phyloP scores from a whole-genome alignment of 2,113 vertebrate species.

The Stomatorhinus ivindoensis region DNA sequence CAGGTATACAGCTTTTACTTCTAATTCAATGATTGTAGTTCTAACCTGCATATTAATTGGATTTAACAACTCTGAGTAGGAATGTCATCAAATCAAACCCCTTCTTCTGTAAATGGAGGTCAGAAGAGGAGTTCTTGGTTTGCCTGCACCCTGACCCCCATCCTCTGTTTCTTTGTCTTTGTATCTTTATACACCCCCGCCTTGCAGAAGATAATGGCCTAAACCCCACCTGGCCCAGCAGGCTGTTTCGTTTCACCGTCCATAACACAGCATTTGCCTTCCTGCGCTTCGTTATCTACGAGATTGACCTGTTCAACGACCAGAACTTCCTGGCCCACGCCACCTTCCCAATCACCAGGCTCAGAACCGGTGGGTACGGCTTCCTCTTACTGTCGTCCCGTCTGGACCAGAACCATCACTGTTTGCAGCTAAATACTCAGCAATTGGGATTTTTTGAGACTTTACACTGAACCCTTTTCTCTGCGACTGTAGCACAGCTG shows the following conservation, averaged over 20 bases:
- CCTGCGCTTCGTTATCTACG: slow-evolving; percentile 91
- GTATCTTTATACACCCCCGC: not conserved
- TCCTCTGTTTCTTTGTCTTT: not conserved
- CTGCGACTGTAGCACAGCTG: not conserved
- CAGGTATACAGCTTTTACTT: not conserved
- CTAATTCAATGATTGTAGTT: not conserved
- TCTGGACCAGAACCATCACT: not conserved
- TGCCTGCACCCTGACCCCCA: not conserved
- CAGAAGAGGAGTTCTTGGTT: not conserved
- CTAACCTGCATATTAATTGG: not conserved
- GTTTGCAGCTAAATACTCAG: not conserved
- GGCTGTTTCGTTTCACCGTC: slow-evolving; percentile 80
- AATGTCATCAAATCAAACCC: not conserved
- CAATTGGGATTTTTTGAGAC: not conserved
- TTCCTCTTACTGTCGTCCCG: not conserved
- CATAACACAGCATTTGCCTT: slow-evolving; percentile 89
- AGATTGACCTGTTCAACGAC: slow-evolving; percentile 97
- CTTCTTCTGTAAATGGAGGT: not conserved
- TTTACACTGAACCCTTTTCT: not conserved
- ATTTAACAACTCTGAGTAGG: not conserved
- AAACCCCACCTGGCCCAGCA: slow-evolving; percentile 85
- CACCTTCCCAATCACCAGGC: slow-evolving; percentile 82
- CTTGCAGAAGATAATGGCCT: slow-evolving; percentile 84
- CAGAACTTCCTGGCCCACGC: slow-evolving; percentile 97
- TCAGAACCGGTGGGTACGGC: slow-evolving; percentile 75